Evolutionary conservation across 2,113 vertebrate genomes (phyloP).

Genomic region (Prinia subflava): DNA sequence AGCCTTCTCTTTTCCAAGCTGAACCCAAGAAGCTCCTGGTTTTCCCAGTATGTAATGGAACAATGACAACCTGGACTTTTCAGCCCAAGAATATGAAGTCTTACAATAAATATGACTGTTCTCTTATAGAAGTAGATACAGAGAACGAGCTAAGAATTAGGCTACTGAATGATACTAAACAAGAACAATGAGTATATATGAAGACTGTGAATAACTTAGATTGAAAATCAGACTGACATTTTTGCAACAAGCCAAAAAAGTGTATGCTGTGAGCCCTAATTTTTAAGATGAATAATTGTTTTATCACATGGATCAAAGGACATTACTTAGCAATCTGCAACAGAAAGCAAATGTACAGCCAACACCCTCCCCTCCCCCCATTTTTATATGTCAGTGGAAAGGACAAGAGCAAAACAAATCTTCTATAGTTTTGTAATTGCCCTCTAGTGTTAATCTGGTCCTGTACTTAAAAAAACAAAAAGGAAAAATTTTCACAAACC

Average conservation of each 20-base stretch:
- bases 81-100: background rate
- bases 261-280: background rate
- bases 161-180: background rate
- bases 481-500: background rate
- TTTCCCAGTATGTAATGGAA: background rate
- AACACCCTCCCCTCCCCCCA: fast-evolving
- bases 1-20: background rate
- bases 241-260: background rate
- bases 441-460: background rate
- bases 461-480: too few species aligned
- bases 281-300: background rate
- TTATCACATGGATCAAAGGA: background rate
- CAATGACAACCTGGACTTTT: background rate
- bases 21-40: background rate
- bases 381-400: background rate
- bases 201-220: background rate
- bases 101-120: background rate
- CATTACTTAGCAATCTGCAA: background rate
- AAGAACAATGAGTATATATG: background rate
- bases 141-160: background rate
- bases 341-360: background rate
- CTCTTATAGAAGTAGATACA: background rate
- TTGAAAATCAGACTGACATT: background rate
- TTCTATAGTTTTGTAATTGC: background rate
- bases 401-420: background rate